Base-by-base conservation (phyloP, 2,888 invertebrate genomes). In the Eurytoma adleriae region DNA sequence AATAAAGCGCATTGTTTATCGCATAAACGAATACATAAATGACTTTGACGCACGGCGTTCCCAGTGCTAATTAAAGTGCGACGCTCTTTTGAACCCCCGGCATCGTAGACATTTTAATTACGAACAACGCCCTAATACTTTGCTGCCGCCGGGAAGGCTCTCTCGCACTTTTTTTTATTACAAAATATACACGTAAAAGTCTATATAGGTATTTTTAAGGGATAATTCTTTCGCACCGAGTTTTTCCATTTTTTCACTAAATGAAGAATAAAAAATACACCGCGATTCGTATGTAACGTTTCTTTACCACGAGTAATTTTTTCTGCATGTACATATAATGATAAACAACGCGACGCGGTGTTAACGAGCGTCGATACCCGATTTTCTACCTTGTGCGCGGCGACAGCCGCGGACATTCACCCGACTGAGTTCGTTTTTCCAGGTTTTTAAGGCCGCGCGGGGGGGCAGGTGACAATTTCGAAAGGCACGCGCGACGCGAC, bases 341-440 rank as follows among this genome's bases (percentile, higher is more conserved):
- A 40, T 48, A 70, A 40, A 16, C 13, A 4, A 27, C 13, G 27
- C 1, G 70, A 48, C 20, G 70, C 59, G 16, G 13, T 5, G 0
- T 24, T 20, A 62, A 16, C 24, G 62, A n/a, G n/a, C 20, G 27
- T 57, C 57, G 18, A 56, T 56, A 57, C 74, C 48, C 74, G 67
- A 62, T 76, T 76, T 76, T 76, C 76, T 76, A 76, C 69, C 68
- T 69, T 61, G 30, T 76, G 18, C 61, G 16, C 27, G 54, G 69
- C 62, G 68, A 16, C 30, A 62, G 12, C 24, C 61, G 68, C 61
- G 61, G 16, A 50, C 56, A 24, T 70, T 77, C 54, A 10, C 10
- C 64, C 75, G 75, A 77, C 69, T 57, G 56, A 54, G 56, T 77
- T 70, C 77, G 54, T 77, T 68, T 75, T 59, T 61, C 40, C 40